Evolutionary conservation across 1,140 invertebrate genomes (phyloP).

Genomic region (Pararge aegeria): DNA sequence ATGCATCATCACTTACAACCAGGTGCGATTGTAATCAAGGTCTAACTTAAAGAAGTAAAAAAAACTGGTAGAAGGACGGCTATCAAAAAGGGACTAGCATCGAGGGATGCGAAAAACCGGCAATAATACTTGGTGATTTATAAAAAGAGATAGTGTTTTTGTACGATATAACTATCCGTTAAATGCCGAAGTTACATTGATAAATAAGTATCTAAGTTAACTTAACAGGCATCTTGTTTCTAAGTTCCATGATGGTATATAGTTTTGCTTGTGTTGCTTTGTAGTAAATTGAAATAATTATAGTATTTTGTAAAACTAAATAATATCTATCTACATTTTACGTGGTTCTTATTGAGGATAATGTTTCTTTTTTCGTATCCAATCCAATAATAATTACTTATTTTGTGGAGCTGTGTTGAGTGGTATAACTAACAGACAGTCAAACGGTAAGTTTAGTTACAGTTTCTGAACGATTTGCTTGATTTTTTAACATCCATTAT

Average conservation of each 20-base stretch:
- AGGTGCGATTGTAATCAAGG: too few relatives aligned
- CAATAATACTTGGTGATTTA: too few relatives aligned
- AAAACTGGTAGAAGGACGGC: too few relatives aligned
- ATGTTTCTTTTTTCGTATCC: not conserved
- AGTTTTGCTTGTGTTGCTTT: slow-evolving; percentile 9
- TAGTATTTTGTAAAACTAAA: not conserved
- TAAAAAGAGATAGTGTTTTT: too few relatives aligned
- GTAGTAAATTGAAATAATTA: not conserved
- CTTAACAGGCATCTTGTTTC: not conserved
- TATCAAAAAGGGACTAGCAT: too few relatives aligned
- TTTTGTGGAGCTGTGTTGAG: not conserved
- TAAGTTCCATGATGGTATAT: not conserved
- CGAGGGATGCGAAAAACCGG: too few relatives aligned
- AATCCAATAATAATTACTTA: not conserved
- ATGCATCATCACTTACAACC: too few relatives aligned
- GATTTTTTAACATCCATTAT: slow-evolving; percentile 47
- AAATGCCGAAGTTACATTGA: not conserved
- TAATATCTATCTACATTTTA: not conserved
- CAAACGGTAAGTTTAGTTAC: slow-evolving; percentile 3
- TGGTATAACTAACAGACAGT: not conserved
- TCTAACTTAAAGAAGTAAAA: too few relatives aligned
- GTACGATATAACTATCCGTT: too few relatives aligned
- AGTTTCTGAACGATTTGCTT: slow-evolving; percentile 28
- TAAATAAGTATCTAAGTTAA: not conserved
- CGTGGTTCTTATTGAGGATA: not conserved